These are phyloP conservation scores for Fregetta grallaria DNA, from an alignment of 2,113 vertebrate species.

Conservation along the genomic window DNA sequence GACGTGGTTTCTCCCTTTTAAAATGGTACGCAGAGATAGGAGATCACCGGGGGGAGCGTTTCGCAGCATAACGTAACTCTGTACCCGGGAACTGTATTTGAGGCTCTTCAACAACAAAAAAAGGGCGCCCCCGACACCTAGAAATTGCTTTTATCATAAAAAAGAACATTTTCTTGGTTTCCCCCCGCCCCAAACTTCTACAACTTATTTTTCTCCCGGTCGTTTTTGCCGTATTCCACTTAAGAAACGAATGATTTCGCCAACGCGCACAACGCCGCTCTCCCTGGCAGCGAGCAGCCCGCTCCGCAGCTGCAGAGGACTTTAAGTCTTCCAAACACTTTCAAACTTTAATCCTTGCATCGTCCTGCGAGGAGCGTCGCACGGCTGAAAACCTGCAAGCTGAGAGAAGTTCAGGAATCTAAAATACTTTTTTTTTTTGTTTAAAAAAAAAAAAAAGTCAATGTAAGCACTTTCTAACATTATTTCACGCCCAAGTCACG, in stretches of 20 bases:
- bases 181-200: too few species aligned
- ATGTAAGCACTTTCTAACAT: background rate
- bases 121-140: too few species aligned
- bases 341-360: too few species aligned
- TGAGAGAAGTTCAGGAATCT: background rate
- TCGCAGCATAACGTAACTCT: background rate
- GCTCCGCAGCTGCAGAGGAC: too few species aligned
- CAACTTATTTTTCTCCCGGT: background rate
- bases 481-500: too few species aligned
- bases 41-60: background rate
- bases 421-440: too few species aligned
- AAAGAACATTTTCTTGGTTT: too few species aligned
- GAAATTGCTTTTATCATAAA: too few species aligned
- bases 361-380: too few species aligned
- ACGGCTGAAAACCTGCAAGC: background rate
- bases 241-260: background rate
- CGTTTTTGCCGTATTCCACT: background rate
- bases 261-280: too few species aligned
- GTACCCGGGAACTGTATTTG: background rate
- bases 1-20: background rate
- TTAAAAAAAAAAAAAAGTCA: too few species aligned
- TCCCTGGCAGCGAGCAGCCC: background rate
- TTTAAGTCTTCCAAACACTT: background rate
- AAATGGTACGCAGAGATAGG: background rate
- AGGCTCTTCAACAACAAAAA: background rate